phyloP scores from a whole-genome alignment of 2,113 vertebrate genomes.

The Ornithorhynchus anatinus region DNA sequence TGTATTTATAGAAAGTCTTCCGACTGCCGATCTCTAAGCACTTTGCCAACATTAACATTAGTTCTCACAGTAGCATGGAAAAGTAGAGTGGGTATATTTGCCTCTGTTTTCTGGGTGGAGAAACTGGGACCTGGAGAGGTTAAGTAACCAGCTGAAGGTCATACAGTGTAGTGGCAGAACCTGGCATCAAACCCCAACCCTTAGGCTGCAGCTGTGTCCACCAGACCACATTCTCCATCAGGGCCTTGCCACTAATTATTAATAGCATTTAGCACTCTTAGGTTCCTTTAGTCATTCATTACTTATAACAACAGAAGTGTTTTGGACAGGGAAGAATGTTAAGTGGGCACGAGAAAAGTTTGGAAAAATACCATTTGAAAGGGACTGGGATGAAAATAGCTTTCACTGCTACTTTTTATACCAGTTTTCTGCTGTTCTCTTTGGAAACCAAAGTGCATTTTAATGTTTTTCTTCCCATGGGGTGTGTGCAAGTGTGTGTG shows the following conservation, averaged over 20 bases:
- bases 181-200: not conserved
- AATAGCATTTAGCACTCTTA: not conserved
- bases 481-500: not conserved
- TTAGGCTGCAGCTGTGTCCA: not conserved
- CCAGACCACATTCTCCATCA: not conserved
- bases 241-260: not conserved
- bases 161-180: not conserved
- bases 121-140: not conserved
- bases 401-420: not conserved
- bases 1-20: not conserved
- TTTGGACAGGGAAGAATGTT: constrained; percentile 11
- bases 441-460: not conserved
- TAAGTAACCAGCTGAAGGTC: not conserved
- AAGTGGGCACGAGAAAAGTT: constrained; percentile 11
- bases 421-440: not conserved
- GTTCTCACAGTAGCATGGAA: not conserved
- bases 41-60: not conserved
- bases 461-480: not conserved
- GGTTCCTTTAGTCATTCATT: not conserved
- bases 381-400: not conserved
- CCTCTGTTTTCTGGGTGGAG: not conserved
- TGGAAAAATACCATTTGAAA: constrained; percentile 8
- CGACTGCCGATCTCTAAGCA: not conserved
- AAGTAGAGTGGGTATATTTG: not conserved
- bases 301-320: constrained; percentile 20